A percentile compares a stretch with the other conserved stretches of the same genome.
Conservation (phyloP, 2,888 invertebrate genomes). For the Malachius bipustulatus region DNA sequence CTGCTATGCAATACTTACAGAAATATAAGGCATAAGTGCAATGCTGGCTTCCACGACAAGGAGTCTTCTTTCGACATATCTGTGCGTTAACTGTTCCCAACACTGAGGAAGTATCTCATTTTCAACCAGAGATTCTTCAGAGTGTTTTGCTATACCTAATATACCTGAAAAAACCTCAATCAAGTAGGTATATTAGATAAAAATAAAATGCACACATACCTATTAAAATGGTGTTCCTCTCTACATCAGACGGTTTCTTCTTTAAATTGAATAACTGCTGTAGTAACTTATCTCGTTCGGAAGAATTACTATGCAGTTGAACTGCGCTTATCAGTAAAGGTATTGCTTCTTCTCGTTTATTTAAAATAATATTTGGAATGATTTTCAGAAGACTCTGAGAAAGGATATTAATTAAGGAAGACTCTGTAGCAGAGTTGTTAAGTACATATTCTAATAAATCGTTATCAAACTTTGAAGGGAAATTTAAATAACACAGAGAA, state of each 20-base stretch:
- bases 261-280: conserved; percentile 58
- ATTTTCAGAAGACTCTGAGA: conserved; percentile 47
- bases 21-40: conserved; percentile 50
- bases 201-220: conserved; percentile 29
- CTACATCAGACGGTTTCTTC: conserved; percentile 55
- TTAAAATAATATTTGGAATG: conserved; percentile 54
- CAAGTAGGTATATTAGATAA: neutral
- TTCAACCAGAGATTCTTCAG: conserved; percentile 43
- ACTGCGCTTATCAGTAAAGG: conserved; percentile 51
- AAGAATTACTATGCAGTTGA: conserved; percentile 44
- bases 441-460: conserved; percentile 33
- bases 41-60: conserved; percentile 58
- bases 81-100: conserved; percentile 61
- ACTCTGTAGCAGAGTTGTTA: conserved; percentile 32
- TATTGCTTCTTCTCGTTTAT: conserved; percentile 57
- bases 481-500: conserved; percentile 37
- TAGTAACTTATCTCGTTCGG: conserved; percentile 49
- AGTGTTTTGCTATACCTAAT: conserved; percentile 37
- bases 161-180: conserved; percentile 31
- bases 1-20: too few species aligned
- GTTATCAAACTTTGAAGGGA: conserved; percentile 30
- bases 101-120: conserved; percentile 57
- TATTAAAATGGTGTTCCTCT: conserved; percentile 46
- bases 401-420: conserved; percentile 41
- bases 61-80: conserved; percentile 51